Evolutionary conservation across 2,888 invertebrate species (phyloP).

Genomic region (Actias luna): DNA sequence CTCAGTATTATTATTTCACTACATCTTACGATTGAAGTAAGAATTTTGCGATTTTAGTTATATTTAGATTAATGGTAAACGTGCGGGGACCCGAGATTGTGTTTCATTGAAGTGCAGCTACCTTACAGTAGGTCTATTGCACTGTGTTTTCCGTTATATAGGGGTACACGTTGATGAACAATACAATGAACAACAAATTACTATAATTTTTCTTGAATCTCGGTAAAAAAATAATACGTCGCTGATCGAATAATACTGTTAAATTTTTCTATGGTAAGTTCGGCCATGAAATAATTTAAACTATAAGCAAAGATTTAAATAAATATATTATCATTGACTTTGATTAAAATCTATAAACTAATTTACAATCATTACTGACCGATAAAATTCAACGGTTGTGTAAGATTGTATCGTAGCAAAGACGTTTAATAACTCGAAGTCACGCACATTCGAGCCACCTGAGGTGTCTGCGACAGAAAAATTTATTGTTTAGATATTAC

Average conservation of each 20-base stretch:
- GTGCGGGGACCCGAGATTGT: too few species aligned
- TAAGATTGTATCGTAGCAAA: neutral
- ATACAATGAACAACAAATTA: too few species aligned
- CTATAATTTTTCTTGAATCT: too few species aligned
- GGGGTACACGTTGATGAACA: neutral
- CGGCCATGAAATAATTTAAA: too few species aligned
- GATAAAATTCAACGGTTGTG: neutral
- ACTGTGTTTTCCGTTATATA: too few species aligned
- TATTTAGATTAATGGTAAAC: neutral
- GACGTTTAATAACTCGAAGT: neutral
- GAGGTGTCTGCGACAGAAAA: slow-evolving; percentile 2
- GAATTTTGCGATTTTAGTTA: neutral
- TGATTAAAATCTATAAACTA: neutral
- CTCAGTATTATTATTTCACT: neutral
- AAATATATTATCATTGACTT: too few species aligned
- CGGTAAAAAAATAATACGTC: too few species aligned
- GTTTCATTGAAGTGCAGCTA: too few species aligned
- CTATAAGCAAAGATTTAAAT: too few species aligned
- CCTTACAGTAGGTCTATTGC: too few species aligned
- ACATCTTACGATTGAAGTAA: neutral
- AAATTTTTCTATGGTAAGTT: too few species aligned
- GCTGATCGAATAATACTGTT: too few species aligned
- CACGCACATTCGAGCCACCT: neutral
- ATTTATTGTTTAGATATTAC: neutral
- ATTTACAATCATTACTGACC: neutral